Evolutionary conservation across 2,888 invertebrate genomes (phyloP).

Genomic region (Halictus quadricinctus): DNA sequence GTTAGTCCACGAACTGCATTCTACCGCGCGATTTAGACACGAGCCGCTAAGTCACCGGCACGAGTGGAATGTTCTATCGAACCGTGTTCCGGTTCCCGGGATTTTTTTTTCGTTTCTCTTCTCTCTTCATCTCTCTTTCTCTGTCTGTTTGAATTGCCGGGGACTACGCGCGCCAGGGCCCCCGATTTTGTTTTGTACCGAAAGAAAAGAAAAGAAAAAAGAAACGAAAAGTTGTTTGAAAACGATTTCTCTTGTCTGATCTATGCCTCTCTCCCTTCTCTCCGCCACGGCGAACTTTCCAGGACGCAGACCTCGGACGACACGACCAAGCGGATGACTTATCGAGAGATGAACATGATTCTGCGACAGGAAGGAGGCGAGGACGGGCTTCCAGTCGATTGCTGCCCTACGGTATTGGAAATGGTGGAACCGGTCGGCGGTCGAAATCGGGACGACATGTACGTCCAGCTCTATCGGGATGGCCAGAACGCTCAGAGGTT

Average conservation of each 20-base stretch:
- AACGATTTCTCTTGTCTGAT: neutral
- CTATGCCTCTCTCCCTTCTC: neutral
- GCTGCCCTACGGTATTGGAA: slow-evolving; percentile 91
- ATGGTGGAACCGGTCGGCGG: slow-evolving; percentile 91
- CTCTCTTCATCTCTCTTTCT: neutral
- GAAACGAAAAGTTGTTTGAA: neutral
- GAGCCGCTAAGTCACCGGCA: slow-evolving; percentile 38
- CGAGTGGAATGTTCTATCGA: slow-evolving; percentile 71
- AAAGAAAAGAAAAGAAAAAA: neutral
- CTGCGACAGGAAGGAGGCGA: slow-evolving; percentile 84
- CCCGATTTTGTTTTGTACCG: neutral
- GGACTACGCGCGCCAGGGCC: neutral
- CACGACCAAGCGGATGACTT: slow-evolving; percentile 85
- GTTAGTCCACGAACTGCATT: slow-evolving; percentile 37
- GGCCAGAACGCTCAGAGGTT: slow-evolving; percentile 88
- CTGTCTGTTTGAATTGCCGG: neutral
- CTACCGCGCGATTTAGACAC: slow-evolving; percentile 49
- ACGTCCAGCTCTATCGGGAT: slow-evolving; percentile 90
- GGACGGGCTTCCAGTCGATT: slow-evolving; percentile 85
- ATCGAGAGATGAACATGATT: slow-evolving; percentile 86
- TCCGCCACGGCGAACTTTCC: slow-evolving; percentile 47
- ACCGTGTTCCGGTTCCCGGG: neutral
- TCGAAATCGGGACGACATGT: slow-evolving; percentile 88
- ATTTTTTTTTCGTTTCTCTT: neutral
- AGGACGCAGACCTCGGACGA: slow-evolving; percentile 78